A percentile compares a stretch with the other conserved stretches of the same genome.
These are phyloP conservation scores for Lethenteron reissneri DNA, from an alignment of 2,113 vertebrate genomes.

Conservation along the genomic window DNA sequence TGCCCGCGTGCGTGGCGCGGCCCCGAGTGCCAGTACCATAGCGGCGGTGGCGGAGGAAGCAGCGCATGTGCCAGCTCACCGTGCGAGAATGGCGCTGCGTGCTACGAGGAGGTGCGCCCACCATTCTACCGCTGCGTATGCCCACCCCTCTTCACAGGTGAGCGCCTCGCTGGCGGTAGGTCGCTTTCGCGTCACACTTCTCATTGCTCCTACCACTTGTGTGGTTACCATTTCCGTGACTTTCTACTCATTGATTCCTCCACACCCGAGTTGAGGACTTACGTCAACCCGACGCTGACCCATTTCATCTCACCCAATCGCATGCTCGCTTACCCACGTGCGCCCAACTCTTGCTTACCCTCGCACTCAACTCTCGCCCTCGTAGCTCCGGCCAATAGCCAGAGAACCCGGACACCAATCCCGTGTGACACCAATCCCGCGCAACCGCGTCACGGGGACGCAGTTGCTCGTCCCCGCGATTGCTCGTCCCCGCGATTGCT, in stretches of 20 bases:
- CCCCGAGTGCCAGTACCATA: not conserved
- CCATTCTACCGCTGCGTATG: not conserved
- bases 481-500: too few species aligned
- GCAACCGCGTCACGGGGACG: too few species aligned
- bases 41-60: slow-evolving; percentile 12
- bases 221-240: not conserved
- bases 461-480: too few species aligned
- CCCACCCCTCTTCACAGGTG: not conserved
- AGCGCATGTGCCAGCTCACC: slow-evolving; percentile 34
- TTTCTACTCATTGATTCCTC: slow-evolving; percentile 12
- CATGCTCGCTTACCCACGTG: too few species aligned
- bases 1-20: slow-evolving; percentile 1
- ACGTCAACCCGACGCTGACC: not conserved
- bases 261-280: not conserved
- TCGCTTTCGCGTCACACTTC: too few species aligned
- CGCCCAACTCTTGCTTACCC: too few species aligned
- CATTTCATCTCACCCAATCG: slow-evolving; percentile 9
- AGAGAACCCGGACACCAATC: too few species aligned
- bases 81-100: not conserved
- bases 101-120: slow-evolving; percentile 1
- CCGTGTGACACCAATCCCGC: too few species aligned
- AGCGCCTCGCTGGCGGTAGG: too few species aligned
- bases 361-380: too few species aligned
- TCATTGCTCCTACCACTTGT: too few species aligned
- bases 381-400: too few species aligned